A percentile compares a stretch with the other conserved stretches of the same genome.
These are phyloP conservation scores for Hephaestus fuliginosus DNA, from an alignment of 2,797 vertebrate species.

Conservation along the genomic window DNA sequence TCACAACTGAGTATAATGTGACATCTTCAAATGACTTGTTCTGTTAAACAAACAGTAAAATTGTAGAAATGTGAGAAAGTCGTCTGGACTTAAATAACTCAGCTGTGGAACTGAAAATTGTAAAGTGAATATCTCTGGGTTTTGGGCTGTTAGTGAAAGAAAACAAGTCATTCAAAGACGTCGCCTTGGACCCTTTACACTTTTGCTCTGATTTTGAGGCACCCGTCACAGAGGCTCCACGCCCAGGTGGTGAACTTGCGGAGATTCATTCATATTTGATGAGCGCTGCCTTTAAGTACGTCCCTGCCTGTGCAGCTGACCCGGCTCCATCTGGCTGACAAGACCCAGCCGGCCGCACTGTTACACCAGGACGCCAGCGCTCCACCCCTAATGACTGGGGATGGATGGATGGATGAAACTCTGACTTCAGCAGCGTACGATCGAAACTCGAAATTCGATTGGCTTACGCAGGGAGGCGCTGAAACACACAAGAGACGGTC, in stretches of 20 bases:
- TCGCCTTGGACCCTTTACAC: neutral
- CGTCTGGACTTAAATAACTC: neutral
- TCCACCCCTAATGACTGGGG: slow-evolving; percentile 28
- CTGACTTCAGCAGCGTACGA: slow-evolving; percentile 8
- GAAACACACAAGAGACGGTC: slow-evolving; percentile 15
- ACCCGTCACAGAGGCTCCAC: slow-evolving; percentile 25
- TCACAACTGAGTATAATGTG: neutral
- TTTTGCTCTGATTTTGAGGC: neutral
- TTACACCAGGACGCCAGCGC: slow-evolving; percentile 12
- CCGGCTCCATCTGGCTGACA: slow-evolving; percentile 70
- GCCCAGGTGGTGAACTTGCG: slow-evolving; percentile 70
- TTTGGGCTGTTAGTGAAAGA: neutral
- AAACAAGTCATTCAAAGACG: neutral
- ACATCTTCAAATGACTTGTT: neutral
- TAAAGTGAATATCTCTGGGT: neutral
- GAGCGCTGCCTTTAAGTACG: slow-evolving; percentile 44
- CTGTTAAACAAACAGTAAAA: neutral
- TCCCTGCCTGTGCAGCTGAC: slow-evolving; percentile 74
- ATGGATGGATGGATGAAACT: neutral
- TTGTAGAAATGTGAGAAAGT: neutral
- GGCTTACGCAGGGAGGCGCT: neutral
- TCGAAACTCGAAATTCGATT: slow-evolving; percentile 28
- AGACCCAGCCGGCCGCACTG: slow-evolving; percentile 23
- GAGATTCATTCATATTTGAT: slow-evolving; percentile 82
- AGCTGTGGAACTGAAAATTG: neutral